Conservation (phyloP, 92 coral and sea anemone genomes). For the Hydrozoanthus gracilis region DNA sequence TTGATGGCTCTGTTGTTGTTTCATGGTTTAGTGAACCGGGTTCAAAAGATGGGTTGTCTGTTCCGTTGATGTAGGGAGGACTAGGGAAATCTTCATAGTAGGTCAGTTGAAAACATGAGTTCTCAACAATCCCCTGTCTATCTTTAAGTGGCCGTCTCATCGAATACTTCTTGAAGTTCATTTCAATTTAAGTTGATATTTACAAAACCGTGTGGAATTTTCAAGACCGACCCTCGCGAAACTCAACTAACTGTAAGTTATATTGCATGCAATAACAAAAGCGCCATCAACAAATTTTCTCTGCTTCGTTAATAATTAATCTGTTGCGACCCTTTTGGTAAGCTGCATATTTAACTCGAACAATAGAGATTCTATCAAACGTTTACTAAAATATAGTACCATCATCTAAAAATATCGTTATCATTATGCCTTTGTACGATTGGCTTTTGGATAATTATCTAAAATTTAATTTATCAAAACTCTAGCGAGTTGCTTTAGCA, state of each 20-base stretch:
- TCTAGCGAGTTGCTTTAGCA: no score
- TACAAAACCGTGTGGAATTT: no score
- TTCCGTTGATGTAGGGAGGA: not conserved
- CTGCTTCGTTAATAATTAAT: not conserved
- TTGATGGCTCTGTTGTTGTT: not conserved
- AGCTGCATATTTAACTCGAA: no score
- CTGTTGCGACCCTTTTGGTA: not conserved
- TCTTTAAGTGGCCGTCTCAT: not conserved
- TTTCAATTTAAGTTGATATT: not conserved
- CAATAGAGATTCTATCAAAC: no score
- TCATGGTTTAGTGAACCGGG: not conserved
- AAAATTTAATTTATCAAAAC: no score
- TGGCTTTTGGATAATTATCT: no score
- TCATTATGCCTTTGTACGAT: no score
- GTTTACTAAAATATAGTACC: no score
- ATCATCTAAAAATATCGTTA: no score
- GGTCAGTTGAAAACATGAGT: not conserved
- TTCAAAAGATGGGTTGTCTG: not conserved
- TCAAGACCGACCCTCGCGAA: no score
- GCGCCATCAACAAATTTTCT: not conserved
- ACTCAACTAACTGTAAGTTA: no score
- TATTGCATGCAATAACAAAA: not conserved
- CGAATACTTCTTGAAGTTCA: not conserved
- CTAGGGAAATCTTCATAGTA: not conserved
- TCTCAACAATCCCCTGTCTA: not conserved